Evolutionary conservation across 1,140 invertebrate species (phyloP), one percentile per base, ranked within the genome.

Genomic region (Nasonia giraulti): DNA sequence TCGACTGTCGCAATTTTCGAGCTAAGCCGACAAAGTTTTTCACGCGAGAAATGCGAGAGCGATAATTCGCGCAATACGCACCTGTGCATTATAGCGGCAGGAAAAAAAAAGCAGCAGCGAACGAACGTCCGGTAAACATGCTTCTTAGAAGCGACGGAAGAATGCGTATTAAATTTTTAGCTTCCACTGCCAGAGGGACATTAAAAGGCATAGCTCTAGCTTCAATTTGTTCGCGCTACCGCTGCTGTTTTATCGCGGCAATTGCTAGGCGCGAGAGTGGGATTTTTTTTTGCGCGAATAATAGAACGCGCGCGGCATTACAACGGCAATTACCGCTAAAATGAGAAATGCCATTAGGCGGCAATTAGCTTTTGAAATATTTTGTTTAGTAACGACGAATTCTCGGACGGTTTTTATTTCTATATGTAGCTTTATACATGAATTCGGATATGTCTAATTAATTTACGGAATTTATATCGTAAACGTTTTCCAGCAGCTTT

Each of bases 151-250:
- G 20, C 14, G 33, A 76, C 44, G 7, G n/a, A 82, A 82, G 81
- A 82, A 82, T 82, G 73, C 81, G 69, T 82, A 76, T 82, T 76
- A 76, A 82, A 82, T 76, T 82, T 62, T 76, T 62, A 62, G 55
- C 14, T 62, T 62, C 47, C 76, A 55, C 50, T 40, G 44, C 27
- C 27, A 27, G 27, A 76, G 33, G 44, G 31, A 71, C 40, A 76
- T 78, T 76, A 62, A 78, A 78, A 78, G 12, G 76, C 50, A 37
- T 37, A 78, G n/a, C 55, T 66, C 20, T 78, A 14, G 66, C 62
- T 12, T 66, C 31, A 66, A 79, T 79, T 55, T 37, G 77, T 66
- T 66, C 20, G 50, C 50, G 50, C 12, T 12, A 1, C 27, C 27
- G n/a, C 62, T 40, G 62, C 27, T n/a, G 40, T 40, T 80, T 80